Percentiles rank a stretch among this genome's conserved stretches.
Evolutionary conservation across 2,113 vertebrate genomes (phyloP).

Genomic region (Engraulis encrasicolus): DNA sequence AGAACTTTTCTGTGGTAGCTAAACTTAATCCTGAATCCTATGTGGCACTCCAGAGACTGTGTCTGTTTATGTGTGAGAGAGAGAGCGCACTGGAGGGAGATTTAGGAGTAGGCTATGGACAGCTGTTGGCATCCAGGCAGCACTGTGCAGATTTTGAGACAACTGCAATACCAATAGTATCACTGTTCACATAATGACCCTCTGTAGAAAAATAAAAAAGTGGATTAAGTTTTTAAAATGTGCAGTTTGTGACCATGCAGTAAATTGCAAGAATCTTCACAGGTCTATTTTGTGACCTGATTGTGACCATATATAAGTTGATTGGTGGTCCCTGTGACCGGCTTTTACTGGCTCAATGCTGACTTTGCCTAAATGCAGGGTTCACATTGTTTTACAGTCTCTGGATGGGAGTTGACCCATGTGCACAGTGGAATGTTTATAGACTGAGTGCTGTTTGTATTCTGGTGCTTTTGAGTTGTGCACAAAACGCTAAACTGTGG

Average conservation of each 20-base stretch:
- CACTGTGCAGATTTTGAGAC: not conserved
- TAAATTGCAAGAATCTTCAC: not conserved
- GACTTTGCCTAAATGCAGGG: not conserved
- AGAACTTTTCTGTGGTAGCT: not conserved
- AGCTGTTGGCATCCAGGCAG: not conserved
- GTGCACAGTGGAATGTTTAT: not conserved
- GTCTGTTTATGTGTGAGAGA: too few relatives aligned
- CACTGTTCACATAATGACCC: not conserved
- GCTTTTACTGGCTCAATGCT: not conserved
- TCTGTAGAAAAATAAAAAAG: not conserved
- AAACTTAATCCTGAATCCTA: not conserved
- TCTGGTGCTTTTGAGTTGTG: not conserved
- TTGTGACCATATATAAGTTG: not conserved
- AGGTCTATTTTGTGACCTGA: not conserved
- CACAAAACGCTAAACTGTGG: slow-evolving; percentile 6
- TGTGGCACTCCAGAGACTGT: not conserved
- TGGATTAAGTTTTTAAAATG: not conserved
- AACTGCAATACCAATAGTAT: not conserved
- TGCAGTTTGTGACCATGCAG: not conserved
- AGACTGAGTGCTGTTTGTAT: not conserved
- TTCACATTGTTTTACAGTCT: slow-evolving; percentile 12
- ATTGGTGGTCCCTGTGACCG: not conserved
- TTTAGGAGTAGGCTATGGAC: not conserved
- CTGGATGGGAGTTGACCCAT: not conserved
- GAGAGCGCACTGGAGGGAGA: too few relatives aligned